Percentiles rank a stretch among this genome's conserved stretches.
Evolutionary conservation across 92 coral and sea anemone genomes (phyloP).

Genomic region (Blastomussa wellsi): DNA sequence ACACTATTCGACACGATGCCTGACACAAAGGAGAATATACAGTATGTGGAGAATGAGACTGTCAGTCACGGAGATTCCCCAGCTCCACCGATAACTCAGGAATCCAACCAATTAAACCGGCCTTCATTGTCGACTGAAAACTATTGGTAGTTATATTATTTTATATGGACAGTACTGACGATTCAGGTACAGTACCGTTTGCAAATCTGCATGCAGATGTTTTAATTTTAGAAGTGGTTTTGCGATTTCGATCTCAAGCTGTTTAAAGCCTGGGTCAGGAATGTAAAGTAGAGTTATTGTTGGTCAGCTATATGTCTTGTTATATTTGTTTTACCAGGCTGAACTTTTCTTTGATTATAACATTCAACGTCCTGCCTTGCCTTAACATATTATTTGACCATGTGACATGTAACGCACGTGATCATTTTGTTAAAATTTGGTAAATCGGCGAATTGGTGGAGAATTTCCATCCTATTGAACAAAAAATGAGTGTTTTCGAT

Average conservation of each 20-base stretch:
- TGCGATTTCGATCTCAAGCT: no score
- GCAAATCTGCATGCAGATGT: slow-evolving; percentile 5
- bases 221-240: no score
- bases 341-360: slow-evolving; percentile 12
- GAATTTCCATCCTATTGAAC: no score
- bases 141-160: background rate
- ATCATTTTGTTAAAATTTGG: no score
- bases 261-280: no score
- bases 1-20: slow-evolving; percentile 5
- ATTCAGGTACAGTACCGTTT: slow-evolving; percentile 4
- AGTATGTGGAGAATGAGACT: background rate
- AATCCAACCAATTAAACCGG: slow-evolving; percentile 18
- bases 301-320: slow-evolving; percentile 20
- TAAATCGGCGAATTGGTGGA: no score
- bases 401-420: no score
- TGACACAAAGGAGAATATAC: no score
- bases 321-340: slow-evolving; percentile 16
- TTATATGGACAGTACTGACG: slow-evolving; percentile 3
- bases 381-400: background rate
- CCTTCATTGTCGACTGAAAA: slow-evolving; percentile 16
- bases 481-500: no score
- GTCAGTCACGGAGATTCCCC: slow-evolving; percentile 10
- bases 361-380: slow-evolving; percentile 9
- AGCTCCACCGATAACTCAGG: background rate
- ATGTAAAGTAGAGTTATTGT: slow-evolving; percentile 19